phyloP scores from a whole-genome alignment of 2,888 invertebrate species.

The Acheta domesticus region DNA sequence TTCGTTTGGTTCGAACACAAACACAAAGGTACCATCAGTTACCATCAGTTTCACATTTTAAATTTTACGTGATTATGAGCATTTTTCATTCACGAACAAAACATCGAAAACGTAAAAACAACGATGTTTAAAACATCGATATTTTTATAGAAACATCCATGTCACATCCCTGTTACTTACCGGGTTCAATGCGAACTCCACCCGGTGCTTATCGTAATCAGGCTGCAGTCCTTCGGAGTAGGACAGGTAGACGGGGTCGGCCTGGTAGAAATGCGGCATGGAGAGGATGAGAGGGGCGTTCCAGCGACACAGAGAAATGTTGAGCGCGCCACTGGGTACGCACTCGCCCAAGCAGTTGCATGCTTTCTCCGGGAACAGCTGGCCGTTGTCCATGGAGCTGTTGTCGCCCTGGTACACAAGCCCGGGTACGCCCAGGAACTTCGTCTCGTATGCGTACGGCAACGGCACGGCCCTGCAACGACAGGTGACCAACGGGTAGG shows the following conservation, averaged over 20 bases:
- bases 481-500: too few relatives aligned
- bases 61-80: too few relatives aligned
- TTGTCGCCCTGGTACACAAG: neutral
- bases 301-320: neutral
- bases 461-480: too few relatives aligned
- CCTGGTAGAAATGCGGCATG: neutral
- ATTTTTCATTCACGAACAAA: too few relatives aligned
- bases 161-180: neutral
- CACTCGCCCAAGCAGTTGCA: neutral
- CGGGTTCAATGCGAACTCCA: neutral
- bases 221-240: neutral
- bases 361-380: neutral
- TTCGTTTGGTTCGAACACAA: too few relatives aligned
- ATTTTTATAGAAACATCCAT: too few relatives aligned
- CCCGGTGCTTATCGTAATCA: neutral
- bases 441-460: too few relatives aligned
- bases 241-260: neutral
- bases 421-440: neutral
- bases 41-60: too few relatives aligned
- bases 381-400: neutral
- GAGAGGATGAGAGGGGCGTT: neutral
- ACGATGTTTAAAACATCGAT: too few relatives aligned
- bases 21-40: too few relatives aligned
- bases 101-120: too few relatives aligned
- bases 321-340: neutral